Base-by-base conservation (phyloP, 2,888 invertebrate species). In the Reticulitermes lucifugus region DNA sequence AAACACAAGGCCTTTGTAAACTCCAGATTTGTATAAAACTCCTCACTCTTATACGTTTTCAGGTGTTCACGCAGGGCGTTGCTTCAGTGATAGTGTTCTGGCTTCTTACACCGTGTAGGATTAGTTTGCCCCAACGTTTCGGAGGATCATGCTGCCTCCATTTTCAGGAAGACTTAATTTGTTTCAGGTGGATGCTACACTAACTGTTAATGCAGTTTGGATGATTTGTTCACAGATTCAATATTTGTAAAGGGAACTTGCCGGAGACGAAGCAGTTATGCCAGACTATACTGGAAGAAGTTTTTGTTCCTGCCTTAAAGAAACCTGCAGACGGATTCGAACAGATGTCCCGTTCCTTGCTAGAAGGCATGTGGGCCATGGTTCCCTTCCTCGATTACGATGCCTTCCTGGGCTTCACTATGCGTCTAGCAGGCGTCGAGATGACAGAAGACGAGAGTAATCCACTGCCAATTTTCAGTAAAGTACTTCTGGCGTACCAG, bases 351-450 rank as follows among this genome's bases (percentile, higher is more conserved):
- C 90, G 89, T 0, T 93, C 94, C 0, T 91, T 96, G 89, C 89
- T 96, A 2, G 92, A 94, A 81, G 96, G 96, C 0, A 90, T 96
- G 89, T 95, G 94, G 94, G 93, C 92, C 6, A 91, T 95, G 75
- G 94, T 94, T 89, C 95, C 95, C 0, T 90, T 92, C 60, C 91
- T 96, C 0, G 91, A 95, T 10, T 91, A 94, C 0, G 90, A 92
- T 10, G 92, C 93, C 0, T 93, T 94, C 88, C 89, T 94, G 22
- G 93, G 92, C 88, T 93, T 92, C 88, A 93, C 93, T 10, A 91
- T 92, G 85, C 90, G 93, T 51, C 88, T 95, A 83, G 92, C 93
- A 0, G 92, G 92, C 41, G 92, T 94, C 0, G 81, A 81, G 92
- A 92, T 9, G 93, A 92, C 88, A 92, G 91, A 35, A 84, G 79